phyloP scores from a whole-genome alignment of 2,888 invertebrate species.

The Brenthis daphne region DNA sequence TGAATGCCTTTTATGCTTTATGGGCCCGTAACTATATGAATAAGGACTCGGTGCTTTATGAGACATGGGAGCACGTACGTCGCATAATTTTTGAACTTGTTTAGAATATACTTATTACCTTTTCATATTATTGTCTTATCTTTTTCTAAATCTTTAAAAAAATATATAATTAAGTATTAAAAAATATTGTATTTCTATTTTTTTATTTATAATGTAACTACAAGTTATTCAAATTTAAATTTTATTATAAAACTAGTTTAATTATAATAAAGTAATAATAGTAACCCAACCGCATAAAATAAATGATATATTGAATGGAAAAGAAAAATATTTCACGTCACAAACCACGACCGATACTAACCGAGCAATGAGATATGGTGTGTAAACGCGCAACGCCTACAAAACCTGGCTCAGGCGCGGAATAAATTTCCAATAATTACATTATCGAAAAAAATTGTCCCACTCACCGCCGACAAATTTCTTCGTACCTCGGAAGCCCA shows the following conservation, averaged over 20 bases:
- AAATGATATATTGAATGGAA: not conserved
- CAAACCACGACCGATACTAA: constrained; percentile 25
- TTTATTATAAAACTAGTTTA: too few species aligned
- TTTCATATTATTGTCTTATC: not conserved
- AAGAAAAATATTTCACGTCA: constrained; percentile 2
- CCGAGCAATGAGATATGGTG: constrained; percentile 40
- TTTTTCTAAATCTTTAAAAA: not conserved
- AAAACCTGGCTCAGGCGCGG: constrained; percentile 54
- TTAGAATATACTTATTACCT: constrained; percentile 22
- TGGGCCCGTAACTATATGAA: constrained; percentile 79
- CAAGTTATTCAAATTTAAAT: too few species aligned
- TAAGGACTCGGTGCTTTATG: constrained; percentile 76
- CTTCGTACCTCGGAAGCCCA: constrained; percentile 76
- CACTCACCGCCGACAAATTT: constrained; percentile 68
- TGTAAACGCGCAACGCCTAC: constrained; percentile 43
- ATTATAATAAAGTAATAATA: too few species aligned
- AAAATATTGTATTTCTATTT: too few species aligned
- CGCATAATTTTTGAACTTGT: constrained; percentile 71
- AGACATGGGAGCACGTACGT: constrained; percentile 74
- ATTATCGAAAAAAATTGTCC: constrained; percentile 73
- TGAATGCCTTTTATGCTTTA: constrained; percentile 83
- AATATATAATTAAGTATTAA: not conserved
- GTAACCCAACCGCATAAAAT: not conserved
- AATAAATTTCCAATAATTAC: constrained; percentile 81
- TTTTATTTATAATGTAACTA: too few species aligned